Base-by-base conservation (phyloP, 2,113 vertebrate genomes). In the Bagarius yarrelli region DNA sequence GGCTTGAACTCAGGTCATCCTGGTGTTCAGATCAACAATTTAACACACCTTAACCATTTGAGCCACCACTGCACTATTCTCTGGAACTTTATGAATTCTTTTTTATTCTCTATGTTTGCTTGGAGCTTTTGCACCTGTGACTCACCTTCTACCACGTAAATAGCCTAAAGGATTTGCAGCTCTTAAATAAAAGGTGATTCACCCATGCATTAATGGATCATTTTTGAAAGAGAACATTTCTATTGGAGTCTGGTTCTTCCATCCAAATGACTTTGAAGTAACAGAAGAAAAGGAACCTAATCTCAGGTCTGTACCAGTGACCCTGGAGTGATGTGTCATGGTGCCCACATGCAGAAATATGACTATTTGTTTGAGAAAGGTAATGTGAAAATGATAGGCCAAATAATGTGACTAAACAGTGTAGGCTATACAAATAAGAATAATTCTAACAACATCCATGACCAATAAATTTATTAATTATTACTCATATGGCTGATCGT, bases 371-470 rank as follows among this genome's bases (percentile, higher is more conserved):
- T 47, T 1, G 11, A 16, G 16, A 53, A 57, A 25, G 53, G 27
- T 59, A 76, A 60, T 50, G 50, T 50, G 59, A 59, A 15, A 67
- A 25, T 14, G 8, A 67, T n/a, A 16, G 60, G 60, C 61, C n/a
- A 44, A 66, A 66, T 78, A 36, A 66, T 34, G 40, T 64, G 44
- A 64, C 27, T 78, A 32, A 47, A 23, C 60, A 23, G 60, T 57
- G 78, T 71, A 59, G 78, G 66, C 55, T 71, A 36, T 19, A 71
- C 12, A 71, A 55, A 60, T 71, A 56, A 71, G 55, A 56, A 59
- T 57, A 80, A 47, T 30, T 61, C n/a, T 18, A 36, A 67, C 76
- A 78, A 67, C 53, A 78, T 19, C 14, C 32, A n/a, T 53, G 47
- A 66, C 30, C 30, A 70, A 55, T 27, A 44, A 32, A n/a, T n/a